A percentile compares a stretch with the other conserved stretches of the same genome.
Conservation (phyloP, 35 echinoderm and acorn worm species). For the Ophioderma brevispina region DNA sequence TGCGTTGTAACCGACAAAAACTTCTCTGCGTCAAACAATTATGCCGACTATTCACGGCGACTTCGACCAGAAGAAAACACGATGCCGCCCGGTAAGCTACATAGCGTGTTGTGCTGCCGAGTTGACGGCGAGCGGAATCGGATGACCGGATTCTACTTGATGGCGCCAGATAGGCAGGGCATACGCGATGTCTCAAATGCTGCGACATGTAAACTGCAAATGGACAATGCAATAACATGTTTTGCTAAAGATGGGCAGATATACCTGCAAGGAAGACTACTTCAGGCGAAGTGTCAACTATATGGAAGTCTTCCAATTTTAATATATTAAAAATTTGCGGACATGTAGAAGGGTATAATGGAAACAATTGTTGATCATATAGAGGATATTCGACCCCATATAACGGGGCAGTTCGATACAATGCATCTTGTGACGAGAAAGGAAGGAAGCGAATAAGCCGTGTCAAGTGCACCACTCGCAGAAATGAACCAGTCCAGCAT, state of each 20-base stretch:
- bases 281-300: slow-evolving; percentile 91
- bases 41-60: not conserved
- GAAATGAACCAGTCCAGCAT: too few species aligned
- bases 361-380: too few species aligned
- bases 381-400: too few species aligned
- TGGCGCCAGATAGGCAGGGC: slow-evolving; percentile 90
- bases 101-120: slow-evolving; percentile 85
- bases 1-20: too few species aligned
- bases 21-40: too few species aligned
- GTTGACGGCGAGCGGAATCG: slow-evolving; percentile 83
- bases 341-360: too few species aligned
- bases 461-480: too few species aligned
- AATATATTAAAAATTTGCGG: too few species aligned
- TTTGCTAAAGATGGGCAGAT: slow-evolving; percentile 94
- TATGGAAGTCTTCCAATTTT: too few species aligned
- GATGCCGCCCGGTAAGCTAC: slow-evolving; percentile 7
- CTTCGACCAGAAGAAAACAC: not conserved
- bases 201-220: slow-evolving; percentile 78
- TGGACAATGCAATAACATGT: slow-evolving; percentile 90
- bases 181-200: slow-evolving; percentile 74
- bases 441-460: too few species aligned
- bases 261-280: slow-evolving; percentile 97
- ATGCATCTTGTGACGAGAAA: too few species aligned
- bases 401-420: too few species aligned
- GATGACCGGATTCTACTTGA: slow-evolving; percentile 88